Conservation (phyloP, 2,797 vertebrate species). For the Ptychadena robeensis region DNA sequence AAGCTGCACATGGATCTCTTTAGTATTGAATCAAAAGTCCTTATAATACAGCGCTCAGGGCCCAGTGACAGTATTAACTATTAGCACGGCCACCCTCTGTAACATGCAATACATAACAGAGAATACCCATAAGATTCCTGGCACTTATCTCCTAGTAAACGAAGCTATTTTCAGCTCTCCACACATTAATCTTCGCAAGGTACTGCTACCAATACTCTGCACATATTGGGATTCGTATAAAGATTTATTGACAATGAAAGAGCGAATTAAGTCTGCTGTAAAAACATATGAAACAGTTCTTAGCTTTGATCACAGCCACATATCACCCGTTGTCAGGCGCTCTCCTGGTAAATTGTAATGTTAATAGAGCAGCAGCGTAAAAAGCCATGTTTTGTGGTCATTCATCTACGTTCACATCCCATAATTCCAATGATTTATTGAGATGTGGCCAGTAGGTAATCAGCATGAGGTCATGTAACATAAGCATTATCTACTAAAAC, state of each 20-base stretch:
- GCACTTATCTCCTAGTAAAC: conserved; percentile 30
- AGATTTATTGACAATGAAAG: conserved; percentile 54
- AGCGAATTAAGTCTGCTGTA: conserved; percentile 42
- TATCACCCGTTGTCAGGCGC: conserved; percentile 33
- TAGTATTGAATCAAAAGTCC: conserved; percentile 43
- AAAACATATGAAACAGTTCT: conserved; percentile 47
- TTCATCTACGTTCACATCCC: conserved; percentile 40
- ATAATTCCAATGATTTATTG: conserved; percentile 51
- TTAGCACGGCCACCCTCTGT: conserved; percentile 6
- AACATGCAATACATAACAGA: not conserved
- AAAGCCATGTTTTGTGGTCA: conserved; percentile 46
- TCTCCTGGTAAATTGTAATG: conserved; percentile 43
- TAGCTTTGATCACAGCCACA: conserved; percentile 50
- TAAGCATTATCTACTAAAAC: conserved; percentile 25
- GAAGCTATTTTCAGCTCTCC: conserved; percentile 26
- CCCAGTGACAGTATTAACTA: conserved; percentile 36
- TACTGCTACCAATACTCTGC: conserved; percentile 42
- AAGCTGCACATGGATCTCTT: conserved; percentile 20
- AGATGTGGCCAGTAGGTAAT: conserved; percentile 22
- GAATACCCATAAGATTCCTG: conserved; percentile 37
- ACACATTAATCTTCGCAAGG: conserved; percentile 55
- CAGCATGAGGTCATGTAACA: conserved; percentile 37
- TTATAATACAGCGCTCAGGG: conserved; percentile 15
- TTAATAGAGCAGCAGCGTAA: conserved; percentile 43
- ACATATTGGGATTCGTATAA: conserved; percentile 47